These are phyloP conservation scores for Stratiomys singularior DNA, from an alignment of 2,888 invertebrate species.

Conservation along the genomic window DNA sequence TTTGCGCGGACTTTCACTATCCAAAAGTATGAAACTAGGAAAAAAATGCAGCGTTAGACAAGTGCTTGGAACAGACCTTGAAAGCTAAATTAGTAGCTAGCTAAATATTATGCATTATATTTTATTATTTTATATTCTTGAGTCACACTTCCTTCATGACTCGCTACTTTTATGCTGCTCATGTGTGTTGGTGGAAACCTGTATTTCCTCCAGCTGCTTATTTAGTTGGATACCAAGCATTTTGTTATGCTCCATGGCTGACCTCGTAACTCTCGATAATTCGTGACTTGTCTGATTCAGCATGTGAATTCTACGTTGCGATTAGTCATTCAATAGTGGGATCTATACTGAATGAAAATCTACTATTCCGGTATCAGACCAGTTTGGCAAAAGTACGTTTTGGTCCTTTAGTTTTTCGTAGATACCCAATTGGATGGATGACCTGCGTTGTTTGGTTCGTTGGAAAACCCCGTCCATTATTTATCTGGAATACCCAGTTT, in stretches of 20 bases:
- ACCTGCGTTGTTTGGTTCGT: background rate
- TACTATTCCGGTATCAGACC: background rate
- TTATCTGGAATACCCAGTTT: too few relatives aligned
- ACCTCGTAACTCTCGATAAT: background rate
- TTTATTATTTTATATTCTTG: constrained; percentile 5
- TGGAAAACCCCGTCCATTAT: background rate
- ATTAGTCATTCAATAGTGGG: background rate
- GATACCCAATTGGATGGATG: background rate
- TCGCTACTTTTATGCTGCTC: background rate
- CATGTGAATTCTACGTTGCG: background rate
- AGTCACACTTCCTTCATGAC: constrained; percentile 26
- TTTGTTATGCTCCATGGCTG: background rate
- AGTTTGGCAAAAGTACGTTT: background rate
- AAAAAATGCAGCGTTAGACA: background rate
- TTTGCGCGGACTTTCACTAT: background rate
- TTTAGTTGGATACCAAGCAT: background rate
- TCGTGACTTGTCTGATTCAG: background rate
- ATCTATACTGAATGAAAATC: background rate
- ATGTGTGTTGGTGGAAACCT: background rate
- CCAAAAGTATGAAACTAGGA: background rate
- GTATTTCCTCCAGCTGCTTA: background rate
- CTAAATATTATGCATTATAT: background rate
- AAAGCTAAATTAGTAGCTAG: background rate
- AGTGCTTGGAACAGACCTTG: background rate
- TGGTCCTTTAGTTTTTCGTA: background rate